Evolutionary conservation across 2,113 vertebrate genomes (phyloP).

Genomic region (Neoarius graeffei): DNA sequence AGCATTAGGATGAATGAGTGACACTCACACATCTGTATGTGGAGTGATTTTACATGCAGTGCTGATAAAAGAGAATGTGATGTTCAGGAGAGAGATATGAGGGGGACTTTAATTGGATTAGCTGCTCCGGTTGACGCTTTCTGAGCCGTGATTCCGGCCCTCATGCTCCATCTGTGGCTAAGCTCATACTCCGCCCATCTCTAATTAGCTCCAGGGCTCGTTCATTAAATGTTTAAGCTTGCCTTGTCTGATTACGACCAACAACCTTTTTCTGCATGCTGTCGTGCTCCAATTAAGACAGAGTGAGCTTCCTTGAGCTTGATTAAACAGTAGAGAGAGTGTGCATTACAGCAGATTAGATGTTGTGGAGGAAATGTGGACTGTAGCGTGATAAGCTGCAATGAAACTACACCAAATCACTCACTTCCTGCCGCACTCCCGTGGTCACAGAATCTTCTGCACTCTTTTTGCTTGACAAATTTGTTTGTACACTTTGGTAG

Average conservation of each 20-base stretch:
- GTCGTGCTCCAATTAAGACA: constrained; percentile 47
- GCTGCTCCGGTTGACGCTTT: constrained; percentile 55
- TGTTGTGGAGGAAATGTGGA: constrained; percentile 12
- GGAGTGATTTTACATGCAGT: constrained; percentile 7
- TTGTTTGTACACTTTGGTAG: background rate
- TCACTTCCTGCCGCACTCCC: background rate
- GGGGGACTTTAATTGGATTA: constrained; percentile 53
- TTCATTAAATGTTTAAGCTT: constrained; percentile 62
- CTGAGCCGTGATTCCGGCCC: constrained; percentile 35
- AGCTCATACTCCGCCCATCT: constrained; percentile 18
- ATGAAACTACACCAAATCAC: background rate
- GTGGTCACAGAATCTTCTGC: background rate
- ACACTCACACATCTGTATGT: background rate
- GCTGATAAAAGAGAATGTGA: constrained; percentile 17
- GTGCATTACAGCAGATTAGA: constrained; percentile 9
- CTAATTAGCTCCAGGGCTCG: constrained; percentile 45
- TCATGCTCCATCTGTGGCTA: constrained; percentile 34
- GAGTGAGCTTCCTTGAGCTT: constrained; percentile 43
- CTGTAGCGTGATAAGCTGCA: background rate
- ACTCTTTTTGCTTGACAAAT: background rate
- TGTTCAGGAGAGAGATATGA: background rate
- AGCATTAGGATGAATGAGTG: background rate
- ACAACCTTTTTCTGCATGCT: constrained; percentile 20
- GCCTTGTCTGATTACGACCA: constrained; percentile 53
- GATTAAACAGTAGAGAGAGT: constrained; percentile 17